Evolutionary conservation across 2,113 vertebrate genomes (phyloP), one percentile per base, ranked within the genome.

Genomic region (Globicephala melas): DNA sequence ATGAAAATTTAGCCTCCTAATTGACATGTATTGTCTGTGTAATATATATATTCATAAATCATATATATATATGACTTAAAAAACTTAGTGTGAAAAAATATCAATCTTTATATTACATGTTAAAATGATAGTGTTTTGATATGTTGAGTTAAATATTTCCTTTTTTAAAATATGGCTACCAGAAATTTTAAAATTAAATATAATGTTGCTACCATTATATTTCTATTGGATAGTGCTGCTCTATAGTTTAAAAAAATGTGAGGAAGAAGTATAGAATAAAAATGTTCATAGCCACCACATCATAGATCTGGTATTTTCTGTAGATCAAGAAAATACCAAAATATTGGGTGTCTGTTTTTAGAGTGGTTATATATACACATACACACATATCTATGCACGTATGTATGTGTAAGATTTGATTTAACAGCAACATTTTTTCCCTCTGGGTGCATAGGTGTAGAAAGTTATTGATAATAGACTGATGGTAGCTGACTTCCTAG

Each of bases 111-210:
- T 62, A 41, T 79, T 85, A 53, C 2, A 70, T 77, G 21, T 70
- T 84, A 68, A 85, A 96, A 60, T 80, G 33, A 21, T 47, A 85
- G 26, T 89, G 89, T 70, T 86, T 91, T 90, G 41, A 70, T 73
- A 20, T 11, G 55, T 13, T 90, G 81, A n/a, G 21, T 94, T 73
- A 85, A 91, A 76, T 83, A 79, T 95, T 85, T 77, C 25, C 33
- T 79, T 95, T 92, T 82, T 41, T 31, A 76, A 93, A 81, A 77
- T 17, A 17, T 93, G 65, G 11, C 38, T 76, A 31, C 18, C 47
- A 67, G 83, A 65, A 71, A 81, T 14, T 62, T 85, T 6, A 31
- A 76, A 76, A 68, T 41, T 38, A 50, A 6, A 15, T n/a, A 18
- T 89, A 83, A 74, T 44, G 21, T 94, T 79, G 62, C 47, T 77